Evolutionary conservation across 2,888 invertebrate genomes (phyloP).

Genomic region (Amphipoea lucens): DNA sequence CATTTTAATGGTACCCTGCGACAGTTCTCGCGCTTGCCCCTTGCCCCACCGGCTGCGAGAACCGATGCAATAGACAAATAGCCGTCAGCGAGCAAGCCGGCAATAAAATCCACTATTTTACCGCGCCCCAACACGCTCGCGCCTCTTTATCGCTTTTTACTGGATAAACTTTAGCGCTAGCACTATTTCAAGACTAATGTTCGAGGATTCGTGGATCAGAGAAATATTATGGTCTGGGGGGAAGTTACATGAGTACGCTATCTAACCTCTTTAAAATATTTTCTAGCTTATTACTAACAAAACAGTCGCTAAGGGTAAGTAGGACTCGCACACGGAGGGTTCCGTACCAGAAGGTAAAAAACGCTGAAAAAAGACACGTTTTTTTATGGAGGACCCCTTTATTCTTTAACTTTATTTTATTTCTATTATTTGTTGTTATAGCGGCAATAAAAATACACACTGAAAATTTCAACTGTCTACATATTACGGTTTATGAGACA

Average conservation of each 20-base stretch:
- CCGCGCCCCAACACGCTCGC: constrained; percentile 72
- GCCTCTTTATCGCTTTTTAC: constrained; percentile 71
- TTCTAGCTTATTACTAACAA: not conserved
- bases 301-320: not conserved
- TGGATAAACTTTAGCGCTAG: constrained; percentile 60
- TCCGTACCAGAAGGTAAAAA: not conserved
- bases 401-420: not conserved
- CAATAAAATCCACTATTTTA: constrained; percentile 79
- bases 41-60: constrained; percentile 43
- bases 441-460: not conserved
- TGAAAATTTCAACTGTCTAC: not conserved
- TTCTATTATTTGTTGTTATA: not conserved
- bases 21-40: constrained; percentile 12
- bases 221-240: constrained; percentile 39
- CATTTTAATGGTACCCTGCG: not conserved
- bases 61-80: constrained; percentile 77
- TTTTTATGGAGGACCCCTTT: no score
- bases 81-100: constrained; percentile 72
- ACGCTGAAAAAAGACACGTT: not conserved
- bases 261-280: not conserved
- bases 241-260: not conserved
- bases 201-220: constrained; percentile 14
- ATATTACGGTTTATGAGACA: no score
- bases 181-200: constrained; percentile 52
- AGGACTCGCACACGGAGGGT: not conserved